Evolutionary conservation across 2,888 invertebrate genomes (phyloP), one percentile per base, ranked within the genome.

Genomic region (Elysia crispata): DNA sequence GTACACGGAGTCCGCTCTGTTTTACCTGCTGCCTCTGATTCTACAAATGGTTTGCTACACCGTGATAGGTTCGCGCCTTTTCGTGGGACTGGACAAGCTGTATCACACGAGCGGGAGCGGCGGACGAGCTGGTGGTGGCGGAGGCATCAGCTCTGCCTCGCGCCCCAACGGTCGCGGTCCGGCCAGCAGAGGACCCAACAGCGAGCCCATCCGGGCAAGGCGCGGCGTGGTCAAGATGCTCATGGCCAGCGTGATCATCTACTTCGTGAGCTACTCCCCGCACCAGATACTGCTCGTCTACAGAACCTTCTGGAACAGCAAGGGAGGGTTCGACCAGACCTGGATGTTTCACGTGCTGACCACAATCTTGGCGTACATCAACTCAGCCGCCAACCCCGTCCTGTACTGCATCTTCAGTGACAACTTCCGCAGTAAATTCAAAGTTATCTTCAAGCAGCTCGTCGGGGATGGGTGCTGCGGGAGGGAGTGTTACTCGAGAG

Each of bases 151-250:
- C 30, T 76, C 76, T 0, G 70, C 80, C 41, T 84, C 84, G 28
- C 84, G 84, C 28, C 83, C 85, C 3, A 85, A 84, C 54, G 84
- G 83, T 20, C 78, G 84, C 11, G 82, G 86, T 0, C 81, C 80
- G 15, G 62, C 82, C 28, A 80, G 81, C 1, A 72, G 79, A 1
- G 41, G 41, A 3, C 83, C 81, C 11, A 77, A 85, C 20, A 84
- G 84, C 31, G 90, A 91, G 72, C 89, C 91, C 33, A 87, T 91
- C 49, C 86, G 87, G 50, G 89, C 91, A 0, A 85, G 92, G 5
- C 87, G 91, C 66, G 91, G 91, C 62, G 93, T 93, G n/a, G 92
- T 93, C 60, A 93, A 93, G 84, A 93, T 93, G 93, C 87, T 93
- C 49, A 90, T 93, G 15, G 92, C 92, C 23, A 92, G 92, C 84